Percentiles rank a stretch among this genome's conserved stretches.
These are phyloP conservation scores for Sipha flava DNA, from an alignment of 1,140 invertebrate genomes.

Conservation along the genomic window DNA sequence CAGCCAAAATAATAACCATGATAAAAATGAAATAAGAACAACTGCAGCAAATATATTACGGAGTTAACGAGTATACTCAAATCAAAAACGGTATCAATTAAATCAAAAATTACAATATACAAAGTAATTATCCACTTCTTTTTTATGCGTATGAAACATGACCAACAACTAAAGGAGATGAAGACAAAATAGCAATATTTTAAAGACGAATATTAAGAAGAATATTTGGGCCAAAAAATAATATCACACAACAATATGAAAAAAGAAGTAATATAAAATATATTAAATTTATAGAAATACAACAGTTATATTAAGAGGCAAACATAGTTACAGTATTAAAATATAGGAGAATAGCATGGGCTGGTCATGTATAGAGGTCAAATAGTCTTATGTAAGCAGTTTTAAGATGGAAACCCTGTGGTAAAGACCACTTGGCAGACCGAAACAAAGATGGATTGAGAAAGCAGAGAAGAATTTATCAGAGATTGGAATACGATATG, in stretches of 20 bases:
- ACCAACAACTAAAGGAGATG: too few species aligned
- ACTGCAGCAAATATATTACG: neutral
- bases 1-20: neutral
- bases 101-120: neutral
- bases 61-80: neutral
- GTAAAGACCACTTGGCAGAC: too few species aligned
- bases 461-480: neutral
- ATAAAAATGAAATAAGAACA: neutral
- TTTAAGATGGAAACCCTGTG: neutral
- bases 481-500: neutral
- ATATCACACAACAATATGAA: neutral
- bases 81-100: neutral
- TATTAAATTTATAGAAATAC: neutral
- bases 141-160: neutral
- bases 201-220: too few species aligned
- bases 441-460: neutral
- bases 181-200: neutral
- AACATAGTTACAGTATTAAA: neutral
- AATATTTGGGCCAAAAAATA: neutral
- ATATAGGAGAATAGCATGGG: neutral
- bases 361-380: too few species aligned
- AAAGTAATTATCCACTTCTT: neutral
- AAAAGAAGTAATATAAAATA: neutral
- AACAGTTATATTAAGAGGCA: too few species aligned
- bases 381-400: neutral